Base-by-base conservation (phyloP, 2,888 invertebrate species). In the Terebella lapidaria region DNA sequence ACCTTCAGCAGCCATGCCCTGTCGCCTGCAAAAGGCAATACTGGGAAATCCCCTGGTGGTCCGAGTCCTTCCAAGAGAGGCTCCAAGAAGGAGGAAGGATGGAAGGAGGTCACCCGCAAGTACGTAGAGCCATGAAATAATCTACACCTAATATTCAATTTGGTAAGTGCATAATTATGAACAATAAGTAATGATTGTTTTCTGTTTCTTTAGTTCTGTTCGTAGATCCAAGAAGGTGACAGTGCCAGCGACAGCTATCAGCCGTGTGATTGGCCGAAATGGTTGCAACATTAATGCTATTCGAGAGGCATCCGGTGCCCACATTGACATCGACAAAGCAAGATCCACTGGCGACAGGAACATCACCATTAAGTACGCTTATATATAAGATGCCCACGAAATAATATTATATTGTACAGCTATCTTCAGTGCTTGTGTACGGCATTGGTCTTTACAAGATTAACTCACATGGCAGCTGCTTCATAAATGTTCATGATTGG, bases 271-370 rank as follows among this genome's bases (percentile, higher is more conserved):
- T 75, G 97, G 97, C 0, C 88, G 97, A 72, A 94, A 92, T 29
- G 97, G 97, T 54, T 91, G 90, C 83, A 97, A 97, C 82, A 96
- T 99, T 74, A 99, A 99, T 83, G 94, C 96, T 15, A 96, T 99
- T 77, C 86, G 97, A 61, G 92, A 92, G 60, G 91, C 93, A 57
- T 96, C 97, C 29, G 94, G 95, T 62, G 97, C 97, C 3, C 93
- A 95, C 79, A 97, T 99, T 77, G 95, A 97, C 82, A 94, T 97
- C 27, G 97, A 97, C 81, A 97, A 97, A 81, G 94, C 95, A 83
- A 76, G 78, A 66, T 74, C 74, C 2, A 70, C 73, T 4, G 59
- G 60, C 10, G 79, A 80, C 81, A 85, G 97, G 70, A 90, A 90
- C 74, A 94, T 99, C 68, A 94, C 94, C 47, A 94, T 99, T 75